Evolutionary conservation across 2,797 vertebrate genomes (phyloP).

Genomic region (Poeciliopsis turneri): DNA sequence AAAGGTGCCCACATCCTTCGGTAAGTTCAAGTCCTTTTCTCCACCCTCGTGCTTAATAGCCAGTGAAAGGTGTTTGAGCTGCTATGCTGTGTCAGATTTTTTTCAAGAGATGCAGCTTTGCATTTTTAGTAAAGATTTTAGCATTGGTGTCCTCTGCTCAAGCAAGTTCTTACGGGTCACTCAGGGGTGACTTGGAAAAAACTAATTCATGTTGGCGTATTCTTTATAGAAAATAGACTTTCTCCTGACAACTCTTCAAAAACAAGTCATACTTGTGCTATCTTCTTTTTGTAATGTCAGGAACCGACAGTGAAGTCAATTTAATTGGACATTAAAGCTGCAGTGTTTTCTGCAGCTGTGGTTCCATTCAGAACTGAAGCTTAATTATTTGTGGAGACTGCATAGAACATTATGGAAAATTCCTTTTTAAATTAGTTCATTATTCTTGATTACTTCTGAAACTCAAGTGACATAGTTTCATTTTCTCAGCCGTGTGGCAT

Average conservation of each 20-base stretch:
- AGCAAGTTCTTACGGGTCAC: background rate
- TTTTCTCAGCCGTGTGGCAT: slow-evolving; percentile 6
- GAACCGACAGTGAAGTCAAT: background rate
- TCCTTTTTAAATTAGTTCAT: background rate
- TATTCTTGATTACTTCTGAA: background rate
- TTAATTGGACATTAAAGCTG: background rate
- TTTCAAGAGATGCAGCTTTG: background rate
- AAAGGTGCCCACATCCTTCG: background rate
- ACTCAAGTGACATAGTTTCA: no score
- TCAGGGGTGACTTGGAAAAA: background rate
- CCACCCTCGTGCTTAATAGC: background rate
- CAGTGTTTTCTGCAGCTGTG: slow-evolving; percentile 38
- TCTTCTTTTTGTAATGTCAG: background rate
- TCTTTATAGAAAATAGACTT: background rate
- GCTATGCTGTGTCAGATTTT: background rate
- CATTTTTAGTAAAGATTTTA: background rate
- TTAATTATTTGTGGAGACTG: slow-evolving; percentile 29
- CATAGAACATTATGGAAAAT: slow-evolving; percentile 16
- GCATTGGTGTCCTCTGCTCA: background rate
- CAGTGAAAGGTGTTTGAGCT: background rate
- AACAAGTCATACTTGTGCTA: background rate
- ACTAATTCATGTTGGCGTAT: background rate
- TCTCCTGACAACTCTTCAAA: background rate
- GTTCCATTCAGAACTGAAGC: slow-evolving; percentile 54
- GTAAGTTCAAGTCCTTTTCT: background rate